Evolutionary conservation across 1,140 invertebrate species (phyloP).

Genomic region (Pygmarrhopalites habei): DNA sequence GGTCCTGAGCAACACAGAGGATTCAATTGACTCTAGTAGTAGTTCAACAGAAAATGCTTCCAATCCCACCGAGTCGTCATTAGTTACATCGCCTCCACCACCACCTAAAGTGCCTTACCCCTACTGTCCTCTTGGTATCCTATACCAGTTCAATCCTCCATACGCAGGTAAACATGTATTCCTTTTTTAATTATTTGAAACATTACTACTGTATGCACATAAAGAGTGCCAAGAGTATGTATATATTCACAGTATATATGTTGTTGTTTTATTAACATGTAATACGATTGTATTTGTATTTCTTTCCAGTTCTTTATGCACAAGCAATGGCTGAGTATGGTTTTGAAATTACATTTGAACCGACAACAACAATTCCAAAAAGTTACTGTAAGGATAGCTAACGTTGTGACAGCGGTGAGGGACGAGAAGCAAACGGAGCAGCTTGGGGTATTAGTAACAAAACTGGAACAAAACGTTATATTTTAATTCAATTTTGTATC

Average conservation of each 20-base stretch:
- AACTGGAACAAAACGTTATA: no score
- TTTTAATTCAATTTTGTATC: no score
- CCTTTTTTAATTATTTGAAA: neutral
- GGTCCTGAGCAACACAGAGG: no score
- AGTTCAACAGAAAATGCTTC: no score
- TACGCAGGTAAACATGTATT: conserved; percentile 32
- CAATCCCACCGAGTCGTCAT: neutral
- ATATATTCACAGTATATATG: neutral
- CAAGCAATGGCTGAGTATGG: conserved; percentile 36
- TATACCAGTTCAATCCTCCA: conserved; percentile 37
- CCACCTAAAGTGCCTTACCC: conserved; percentile 28
- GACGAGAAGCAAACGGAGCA: no score
- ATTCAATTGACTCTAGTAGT: no score
- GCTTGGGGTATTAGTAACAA: no score
- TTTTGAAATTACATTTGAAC: conserved; percentile 32
- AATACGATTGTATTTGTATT: neutral
- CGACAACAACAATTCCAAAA: conserved; percentile 21
- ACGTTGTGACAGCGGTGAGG: no score
- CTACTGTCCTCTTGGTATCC: conserved; percentile 35
- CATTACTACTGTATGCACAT: neutral
- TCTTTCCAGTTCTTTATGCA: conserved; percentile 34
- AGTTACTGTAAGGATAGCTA: neutral
- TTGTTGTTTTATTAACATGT: neutral
- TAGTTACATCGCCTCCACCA: conserved; percentile 21
- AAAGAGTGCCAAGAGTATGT: neutral